Evolutionary conservation across 2,113 vertebrate genomes (phyloP).

Genomic region (Piprites chloris): DNA sequence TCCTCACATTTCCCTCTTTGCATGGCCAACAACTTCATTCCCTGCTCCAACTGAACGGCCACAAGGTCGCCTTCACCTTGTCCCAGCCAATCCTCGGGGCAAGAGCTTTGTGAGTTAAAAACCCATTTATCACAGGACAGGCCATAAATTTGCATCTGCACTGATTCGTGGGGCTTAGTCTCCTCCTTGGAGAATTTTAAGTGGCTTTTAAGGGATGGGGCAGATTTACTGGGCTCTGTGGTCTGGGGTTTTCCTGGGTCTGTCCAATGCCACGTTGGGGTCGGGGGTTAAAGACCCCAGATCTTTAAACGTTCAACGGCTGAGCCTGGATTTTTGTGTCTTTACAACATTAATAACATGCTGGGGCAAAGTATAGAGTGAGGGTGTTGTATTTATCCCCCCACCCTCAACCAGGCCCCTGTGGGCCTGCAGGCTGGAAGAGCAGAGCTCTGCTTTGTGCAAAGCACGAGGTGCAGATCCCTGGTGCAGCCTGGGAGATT

Average conservation of each 20-base stretch:
- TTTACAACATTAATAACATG: background rate
- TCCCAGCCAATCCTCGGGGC: background rate
- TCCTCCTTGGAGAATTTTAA: background rate
- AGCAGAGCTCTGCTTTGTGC: background rate
- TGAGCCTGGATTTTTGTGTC: background rate
- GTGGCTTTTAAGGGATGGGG: background rate
- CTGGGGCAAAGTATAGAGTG: fast-evolving
- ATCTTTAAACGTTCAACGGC: fast-evolving
- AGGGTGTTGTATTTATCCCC: fast-evolving
- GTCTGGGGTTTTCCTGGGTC: background rate
- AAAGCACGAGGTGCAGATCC: fast-evolving
- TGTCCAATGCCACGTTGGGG: fast-evolving
- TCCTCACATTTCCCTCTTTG: background rate
- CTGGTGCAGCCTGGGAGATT: background rate
- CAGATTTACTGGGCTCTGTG: background rate
- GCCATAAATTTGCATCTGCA: background rate
- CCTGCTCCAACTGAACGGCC: background rate
- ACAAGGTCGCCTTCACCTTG: conserved; percentile 20
- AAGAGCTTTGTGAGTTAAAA: background rate
- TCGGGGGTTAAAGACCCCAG: background rate
- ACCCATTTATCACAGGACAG: fast-evolving
- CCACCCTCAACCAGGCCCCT: no score
- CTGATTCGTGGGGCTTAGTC: fast-evolving
- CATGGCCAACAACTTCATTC: fast-evolving
- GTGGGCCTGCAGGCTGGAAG: fast-evolving